phyloP scores from a whole-genome alignment of 2,888 invertebrate genomes.

The Lasioglossum morio region DNA sequence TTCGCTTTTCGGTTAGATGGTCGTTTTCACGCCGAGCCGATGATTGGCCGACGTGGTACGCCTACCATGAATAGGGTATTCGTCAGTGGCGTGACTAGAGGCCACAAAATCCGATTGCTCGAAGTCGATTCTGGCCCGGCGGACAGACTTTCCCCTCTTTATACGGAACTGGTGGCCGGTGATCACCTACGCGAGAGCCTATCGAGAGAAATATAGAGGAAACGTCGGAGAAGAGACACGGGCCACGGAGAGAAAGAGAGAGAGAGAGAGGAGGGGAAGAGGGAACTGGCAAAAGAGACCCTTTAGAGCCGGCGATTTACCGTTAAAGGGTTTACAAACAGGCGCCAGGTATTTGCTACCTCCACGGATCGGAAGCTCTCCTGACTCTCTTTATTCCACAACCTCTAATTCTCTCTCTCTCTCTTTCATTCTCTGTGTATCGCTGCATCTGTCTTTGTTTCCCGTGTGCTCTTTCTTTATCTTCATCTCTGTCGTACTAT shows the following conservation, averaged over 20 bases:
- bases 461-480: slow-evolving; percentile 7
- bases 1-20: neutral
- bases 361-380: slow-evolving; percentile 65
- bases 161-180: slow-evolving; percentile 27
- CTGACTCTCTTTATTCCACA: slow-evolving; percentile 7
- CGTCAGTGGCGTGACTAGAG: slow-evolving; percentile 40
- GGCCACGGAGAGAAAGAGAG: neutral
- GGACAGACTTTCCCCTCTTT: slow-evolving; percentile 54
- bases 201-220: slow-evolving; percentile 32
- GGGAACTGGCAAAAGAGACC: slow-evolving; percentile 57
- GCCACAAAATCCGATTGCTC: slow-evolving; percentile 32
- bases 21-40: neutral
- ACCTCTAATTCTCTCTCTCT: neutral
- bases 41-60: neutral
- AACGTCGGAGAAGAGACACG: neutral
- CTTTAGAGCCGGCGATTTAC: slow-evolving; percentile 63
- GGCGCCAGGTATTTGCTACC: slow-evolving; percentile 72
- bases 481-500: slow-evolving; percentile 16
- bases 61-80: slow-evolving; percentile 1
- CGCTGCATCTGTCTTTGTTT: neutral
- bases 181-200: slow-evolving; percentile 38
- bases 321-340: slow-evolving; percentile 73
- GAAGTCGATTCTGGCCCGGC: slow-evolving; percentile 12
- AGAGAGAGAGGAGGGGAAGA: neutral
- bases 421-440: neutral